These are phyloP conservation scores for Caenorhabditis sp. DNA, from an alignment of 2,888 invertebrate species.

Conservation along the genomic window DNA sequence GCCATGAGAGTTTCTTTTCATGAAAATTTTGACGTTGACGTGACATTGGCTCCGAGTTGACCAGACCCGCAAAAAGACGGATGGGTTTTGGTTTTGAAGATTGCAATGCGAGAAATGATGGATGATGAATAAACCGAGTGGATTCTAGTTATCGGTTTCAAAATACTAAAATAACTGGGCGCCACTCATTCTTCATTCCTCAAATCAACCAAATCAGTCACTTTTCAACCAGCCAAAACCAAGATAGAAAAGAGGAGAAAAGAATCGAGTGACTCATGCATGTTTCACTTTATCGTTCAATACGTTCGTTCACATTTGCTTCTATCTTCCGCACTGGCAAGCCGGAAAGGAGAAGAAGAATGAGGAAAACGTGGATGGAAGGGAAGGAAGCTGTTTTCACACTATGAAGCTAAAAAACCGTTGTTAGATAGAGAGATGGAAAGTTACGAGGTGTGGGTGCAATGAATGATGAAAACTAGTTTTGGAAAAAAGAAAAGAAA, in stretches of 20 bases:
- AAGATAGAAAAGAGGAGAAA: too few relatives aligned
- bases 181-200: background rate
- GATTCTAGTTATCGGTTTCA: background rate
- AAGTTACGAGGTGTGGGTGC: conserved; percentile 39
- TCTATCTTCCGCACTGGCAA: conserved; percentile 38
- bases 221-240: conserved; percentile 2
- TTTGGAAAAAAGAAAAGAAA: conserved; percentile 10
- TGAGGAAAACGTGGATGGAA: too few relatives aligned
- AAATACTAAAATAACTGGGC: background rate
- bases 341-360: conserved; percentile 4
- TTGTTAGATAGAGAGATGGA: conserved; percentile 3
- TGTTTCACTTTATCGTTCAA: conserved; percentile 42
- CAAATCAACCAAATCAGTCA: background rate
- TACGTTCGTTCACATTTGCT: conserved; percentile 35
- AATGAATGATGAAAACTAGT: conserved; percentile 37
- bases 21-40: conserved; percentile 43
- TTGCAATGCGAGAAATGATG: conserved; percentile 47
- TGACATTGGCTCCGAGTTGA: conserved; percentile 1
- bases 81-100: conserved; percentile 46
- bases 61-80: conserved; percentile 49
- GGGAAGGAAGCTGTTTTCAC: conserved; percentile 9
- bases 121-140: conserved; percentile 42
- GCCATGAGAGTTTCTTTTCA: conserved; percentile 19
- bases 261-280: conserved; percentile 34
- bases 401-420: conserved; percentile 15